Conservation (phyloP, 2,888 invertebrate species). For the Lepidochitona cinerea region DNA sequence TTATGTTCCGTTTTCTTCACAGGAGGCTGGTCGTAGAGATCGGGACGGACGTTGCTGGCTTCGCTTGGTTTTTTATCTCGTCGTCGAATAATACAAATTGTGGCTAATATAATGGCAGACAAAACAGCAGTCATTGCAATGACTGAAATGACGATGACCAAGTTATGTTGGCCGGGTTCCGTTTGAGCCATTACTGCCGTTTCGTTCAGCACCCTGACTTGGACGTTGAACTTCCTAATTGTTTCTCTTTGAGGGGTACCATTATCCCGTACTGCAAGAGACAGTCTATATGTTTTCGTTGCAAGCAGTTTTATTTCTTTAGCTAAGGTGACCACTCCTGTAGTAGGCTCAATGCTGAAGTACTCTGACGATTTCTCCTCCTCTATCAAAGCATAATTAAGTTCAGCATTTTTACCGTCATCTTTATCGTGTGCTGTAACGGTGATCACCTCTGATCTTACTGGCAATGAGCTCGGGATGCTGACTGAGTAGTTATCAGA, state of each 20-base stretch:
- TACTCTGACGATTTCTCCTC: conserved; percentile 59
- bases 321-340: conserved; percentile 60
- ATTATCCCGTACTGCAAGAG: conserved; percentile 3
- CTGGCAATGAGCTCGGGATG: conserved; percentile 21
- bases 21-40: neutral
- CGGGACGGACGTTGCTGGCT: neutral
- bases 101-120: neutral
- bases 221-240: neutral
- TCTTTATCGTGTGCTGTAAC: conserved; percentile 34
- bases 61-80: neutral
- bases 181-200: neutral
- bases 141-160: neutral
- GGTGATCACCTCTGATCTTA: conserved; percentile 28
- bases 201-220: neutral
- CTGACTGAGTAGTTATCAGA: conserved; percentile 25
- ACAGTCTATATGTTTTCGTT: conserved; percentile 2
- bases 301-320: neutral
- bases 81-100: neutral
- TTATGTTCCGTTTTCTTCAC: neutral
- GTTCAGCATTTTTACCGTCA: conserved; percentile 38
- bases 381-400: conserved; percentile 26
- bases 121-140: neutral
- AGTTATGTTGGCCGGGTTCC: neutral
- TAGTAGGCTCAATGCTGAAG: conserved; percentile 63
- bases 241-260: neutral